Conservation (phyloP, 2,888 invertebrate species). For the Oasisia sp. region DNA sequence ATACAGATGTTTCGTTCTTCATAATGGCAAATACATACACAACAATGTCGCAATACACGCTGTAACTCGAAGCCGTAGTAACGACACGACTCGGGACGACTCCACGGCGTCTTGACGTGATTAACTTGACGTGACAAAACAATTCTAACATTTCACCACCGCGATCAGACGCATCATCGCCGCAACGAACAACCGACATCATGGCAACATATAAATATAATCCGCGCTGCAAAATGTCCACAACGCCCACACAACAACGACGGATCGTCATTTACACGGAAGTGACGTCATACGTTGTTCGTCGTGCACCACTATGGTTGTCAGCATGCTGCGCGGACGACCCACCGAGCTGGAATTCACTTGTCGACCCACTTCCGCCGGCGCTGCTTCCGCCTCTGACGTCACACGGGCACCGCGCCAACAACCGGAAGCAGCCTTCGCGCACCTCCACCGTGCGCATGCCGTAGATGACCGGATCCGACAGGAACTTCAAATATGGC, state of each 20-base stretch:
- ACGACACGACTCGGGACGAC: no score
- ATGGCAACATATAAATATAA: background rate
- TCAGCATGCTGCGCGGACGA: background rate
- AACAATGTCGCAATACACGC: background rate
- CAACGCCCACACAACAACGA: background rate
- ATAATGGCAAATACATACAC: background rate
- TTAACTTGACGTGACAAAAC: background rate
- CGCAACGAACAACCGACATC: background rate
- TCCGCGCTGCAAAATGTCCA: background rate
- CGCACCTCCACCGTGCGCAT: slow-evolving; percentile 35
- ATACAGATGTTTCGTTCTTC: no score
- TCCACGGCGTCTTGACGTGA: no score
- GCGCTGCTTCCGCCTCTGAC: background rate
- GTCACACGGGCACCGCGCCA: background rate
- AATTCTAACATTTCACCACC: background rate
- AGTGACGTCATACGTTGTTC: background rate
- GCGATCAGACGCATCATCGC: background rate
- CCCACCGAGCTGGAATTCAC: background rate
- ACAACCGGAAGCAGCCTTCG: slow-evolving; percentile 19
- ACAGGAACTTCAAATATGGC: slow-evolving; percentile 42
- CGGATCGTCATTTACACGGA: background rate
- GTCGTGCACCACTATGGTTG: background rate
- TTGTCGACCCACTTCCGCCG: background rate
- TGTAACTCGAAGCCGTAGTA: no score
- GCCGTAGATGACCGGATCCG: slow-evolving; percentile 44